These are phyloP conservation scores for Xiphophorus hellerii DNA, from an alignment of 2,113 vertebrate genomes.

Conservation along the genomic window DNA sequence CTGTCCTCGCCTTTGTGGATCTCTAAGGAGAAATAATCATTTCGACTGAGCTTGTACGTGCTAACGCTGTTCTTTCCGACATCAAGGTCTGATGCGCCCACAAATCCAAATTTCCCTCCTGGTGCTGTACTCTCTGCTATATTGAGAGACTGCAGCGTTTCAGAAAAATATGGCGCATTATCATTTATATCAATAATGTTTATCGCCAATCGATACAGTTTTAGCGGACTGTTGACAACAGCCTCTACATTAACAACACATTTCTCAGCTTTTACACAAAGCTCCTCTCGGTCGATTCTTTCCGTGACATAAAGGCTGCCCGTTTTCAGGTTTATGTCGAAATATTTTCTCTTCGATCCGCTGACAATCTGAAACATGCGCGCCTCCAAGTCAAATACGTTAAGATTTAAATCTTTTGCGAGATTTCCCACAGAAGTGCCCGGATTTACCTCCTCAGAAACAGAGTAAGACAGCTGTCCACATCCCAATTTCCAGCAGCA, in stretches of 20 bases:
- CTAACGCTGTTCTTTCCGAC: conserved; percentile 64
- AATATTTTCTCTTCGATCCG: conserved; percentile 63
- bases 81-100: conserved; percentile 54
- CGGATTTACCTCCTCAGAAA: conserved; percentile 71
- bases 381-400: conserved; percentile 58
- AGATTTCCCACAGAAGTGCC: conserved; percentile 72
- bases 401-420: conserved; percentile 67
- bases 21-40: conserved; percentile 69
- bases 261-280: conserved; percentile 41
- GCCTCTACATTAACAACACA: conserved; percentile 61
- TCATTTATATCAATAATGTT: conserved; percentile 74
- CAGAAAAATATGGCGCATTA: conserved; percentile 66
- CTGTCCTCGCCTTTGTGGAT: conserved; percentile 65
- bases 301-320: conserved; percentile 68
- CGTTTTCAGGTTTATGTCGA: conserved; percentile 71
- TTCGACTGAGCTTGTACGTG: conserved; percentile 62
- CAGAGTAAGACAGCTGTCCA: conserved; percentile 71
- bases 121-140: conserved; percentile 57
- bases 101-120: conserved; percentile 60
- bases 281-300: conserved; percentile 64
- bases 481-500: conserved; percentile 35
- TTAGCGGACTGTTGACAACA: conserved; percentile 68
- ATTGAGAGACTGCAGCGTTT: conserved; percentile 43
- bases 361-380: conserved; percentile 69
- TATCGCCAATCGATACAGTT: conserved; percentile 69